These are phyloP conservation scores for Diachrysia chrysitis DNA, from an alignment of 2,888 invertebrate species.

Conservation along the genomic window DNA sequence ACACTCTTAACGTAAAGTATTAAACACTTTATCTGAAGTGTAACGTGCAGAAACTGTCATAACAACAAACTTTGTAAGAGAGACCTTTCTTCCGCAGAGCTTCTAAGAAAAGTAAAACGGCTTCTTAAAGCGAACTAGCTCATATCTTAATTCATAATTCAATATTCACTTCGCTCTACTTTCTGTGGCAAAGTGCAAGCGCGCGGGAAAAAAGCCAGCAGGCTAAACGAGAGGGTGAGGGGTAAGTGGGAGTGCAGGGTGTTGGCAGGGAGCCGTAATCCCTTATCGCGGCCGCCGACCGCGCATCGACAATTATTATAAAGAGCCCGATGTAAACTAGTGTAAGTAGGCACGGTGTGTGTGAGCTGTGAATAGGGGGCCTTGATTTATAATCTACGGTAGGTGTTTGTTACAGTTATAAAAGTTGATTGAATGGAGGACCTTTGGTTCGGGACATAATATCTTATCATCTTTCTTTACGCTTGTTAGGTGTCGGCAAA, in stretches of 20 bases:
- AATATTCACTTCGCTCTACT: constrained; percentile 77
- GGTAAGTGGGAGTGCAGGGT: constrained; percentile 50
- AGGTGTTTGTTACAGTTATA: constrained; percentile 40
- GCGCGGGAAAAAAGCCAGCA: constrained; percentile 81
- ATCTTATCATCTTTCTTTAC: not conserved
- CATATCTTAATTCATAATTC: constrained; percentile 86
- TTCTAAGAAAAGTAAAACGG: constrained; percentile 49
- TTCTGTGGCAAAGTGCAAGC: constrained; percentile 80
- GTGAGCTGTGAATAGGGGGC: constrained; percentile 43
- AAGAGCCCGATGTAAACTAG: constrained; percentile 76
- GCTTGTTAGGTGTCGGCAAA: not conserved
- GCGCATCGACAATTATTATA: constrained; percentile 84
- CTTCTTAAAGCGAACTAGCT: constrained; percentile 64
- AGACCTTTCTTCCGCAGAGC: constrained; percentile 39
- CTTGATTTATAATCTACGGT: constrained; percentile 55
- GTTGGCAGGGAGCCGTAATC: constrained; percentile 70
- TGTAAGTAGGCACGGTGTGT: constrained; percentile 59
- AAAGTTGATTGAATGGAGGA: constrained; percentile 5
- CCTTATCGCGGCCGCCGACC: constrained; percentile 83
- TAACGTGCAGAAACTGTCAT: constrained; percentile 53
- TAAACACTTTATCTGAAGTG: constrained; percentile 44
- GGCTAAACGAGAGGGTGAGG: constrained; percentile 61
- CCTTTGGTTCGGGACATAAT: not conserved
- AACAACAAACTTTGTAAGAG: constrained; percentile 54
- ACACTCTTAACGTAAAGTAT: constrained; percentile 36